A percentile compares a stretch with the other conserved stretches of the same genome.
These are phyloP conservation scores for Stichopus horrens DNA, from an alignment of 53 echinoderm and acorn worm species.

Conservation along the genomic window DNA sequence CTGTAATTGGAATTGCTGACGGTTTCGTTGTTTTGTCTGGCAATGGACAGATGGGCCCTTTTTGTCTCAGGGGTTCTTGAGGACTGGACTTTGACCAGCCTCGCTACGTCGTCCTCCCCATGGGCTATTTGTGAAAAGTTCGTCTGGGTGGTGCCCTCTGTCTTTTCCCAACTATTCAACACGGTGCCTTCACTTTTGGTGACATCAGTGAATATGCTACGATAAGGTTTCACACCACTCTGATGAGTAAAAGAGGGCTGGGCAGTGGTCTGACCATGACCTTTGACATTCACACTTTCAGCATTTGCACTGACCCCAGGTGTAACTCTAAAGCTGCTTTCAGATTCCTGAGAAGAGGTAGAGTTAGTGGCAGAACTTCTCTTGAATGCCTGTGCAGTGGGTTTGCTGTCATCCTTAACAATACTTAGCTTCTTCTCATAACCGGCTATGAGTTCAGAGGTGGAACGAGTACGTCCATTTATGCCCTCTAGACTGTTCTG, in stretches of 20 bases:
- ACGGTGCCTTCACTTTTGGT: background rate
- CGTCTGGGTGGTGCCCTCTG: conserved; percentile 28
- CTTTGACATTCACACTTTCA: background rate
- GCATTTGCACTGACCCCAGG: background rate
- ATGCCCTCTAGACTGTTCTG: conserved; percentile 42
- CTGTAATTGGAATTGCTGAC: background rate
- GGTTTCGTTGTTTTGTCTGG: background rate
- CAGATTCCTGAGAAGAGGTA: conserved; percentile 33
- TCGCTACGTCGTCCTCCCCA: conserved; percentile 16
- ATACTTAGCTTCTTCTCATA: conserved; percentile 63
- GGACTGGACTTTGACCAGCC: conserved; percentile 44
- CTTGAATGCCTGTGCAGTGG: background rate
- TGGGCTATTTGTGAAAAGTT: conserved; percentile 4
- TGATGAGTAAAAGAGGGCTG: background rate
- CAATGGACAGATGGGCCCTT: conserved; percentile 15
- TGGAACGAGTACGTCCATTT: conserved; percentile 41
- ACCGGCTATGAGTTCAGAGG: conserved; percentile 71
- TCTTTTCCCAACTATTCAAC: background rate
- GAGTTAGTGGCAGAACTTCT: background rate
- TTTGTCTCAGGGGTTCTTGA: conserved; percentile 34
- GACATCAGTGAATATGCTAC: conserved; percentile 23
- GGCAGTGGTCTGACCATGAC: background rate
- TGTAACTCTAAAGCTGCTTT: background rate
- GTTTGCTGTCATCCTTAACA: conserved; percentile 65
- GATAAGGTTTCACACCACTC: conserved; percentile 16